Base-by-base conservation (phyloP, 2,888 invertebrate species). In the Anoncus sp. region DNA sequence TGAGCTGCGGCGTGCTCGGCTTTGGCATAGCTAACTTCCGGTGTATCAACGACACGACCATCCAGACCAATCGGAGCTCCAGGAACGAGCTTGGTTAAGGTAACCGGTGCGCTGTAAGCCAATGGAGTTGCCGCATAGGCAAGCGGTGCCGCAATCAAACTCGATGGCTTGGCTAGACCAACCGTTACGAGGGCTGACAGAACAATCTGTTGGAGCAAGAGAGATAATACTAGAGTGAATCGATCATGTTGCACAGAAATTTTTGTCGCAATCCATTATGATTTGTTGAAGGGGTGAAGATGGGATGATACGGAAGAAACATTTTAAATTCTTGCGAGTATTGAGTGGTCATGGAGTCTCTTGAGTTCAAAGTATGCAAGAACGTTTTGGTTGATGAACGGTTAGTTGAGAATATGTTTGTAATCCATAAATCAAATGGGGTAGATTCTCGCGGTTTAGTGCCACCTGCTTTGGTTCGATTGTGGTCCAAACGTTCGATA, bases 1-100 rank as follows among this genome's bases (percentile, higher is more conserved):
- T 82, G 81, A 1, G 85, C 86, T 1, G 84, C 85, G 12, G 85
- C 84, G 75, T 87, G 87, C 31, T 85, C 86, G 7, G 85, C 84
- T 66, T 85, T 85, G 20, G 87, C 85, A 35, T 78, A 76, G 9
- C 84, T 83, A 2, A 86, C 85, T 83, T 89, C 85, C 67, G 86
- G 82, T 3, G 86, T 84, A 77, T 86, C 86, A 69, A 86, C 81
- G 9, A 85, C 82, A 62, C 84, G 81, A 20, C 85, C 85, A 75
- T 87, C 82, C 18, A 84, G 51, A 22, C 87, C 87, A 4, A 88
- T 80, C 12, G 86, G 85, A 0, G 86, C 84, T 10, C 82, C 82
- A 5, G 82, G 81, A 2, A 81, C 67, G 40, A 80, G 69, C 62
- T 72, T 76, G n/a, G 78, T 78, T 20, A 76, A 77, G 10, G 73